A percentile compares a stretch with the other conserved stretches of the same genome.
Conservation (phyloP, 2,113 vertebrate species). For the Xenopus tropicalis region DNA sequence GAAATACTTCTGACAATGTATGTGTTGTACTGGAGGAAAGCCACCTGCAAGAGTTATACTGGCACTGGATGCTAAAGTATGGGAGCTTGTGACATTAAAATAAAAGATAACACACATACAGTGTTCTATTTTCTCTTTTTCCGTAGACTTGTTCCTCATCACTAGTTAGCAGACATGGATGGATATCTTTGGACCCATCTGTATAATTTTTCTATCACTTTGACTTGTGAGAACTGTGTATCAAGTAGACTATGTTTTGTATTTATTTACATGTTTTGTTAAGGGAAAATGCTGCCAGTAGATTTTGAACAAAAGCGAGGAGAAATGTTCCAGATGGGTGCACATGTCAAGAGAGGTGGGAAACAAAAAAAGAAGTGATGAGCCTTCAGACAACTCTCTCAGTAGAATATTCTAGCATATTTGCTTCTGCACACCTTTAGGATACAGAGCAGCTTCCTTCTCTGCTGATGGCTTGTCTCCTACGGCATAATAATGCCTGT, state of each 20-base stretch:
- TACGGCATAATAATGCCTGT: neutral
- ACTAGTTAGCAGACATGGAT: too few relatives aligned
- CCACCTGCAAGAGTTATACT: too few relatives aligned
- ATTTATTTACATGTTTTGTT: constrained; percentile 28
- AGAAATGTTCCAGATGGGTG: constrained; percentile 34
- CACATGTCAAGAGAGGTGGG: constrained; percentile 36
- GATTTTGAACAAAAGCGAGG: constrained; percentile 9
- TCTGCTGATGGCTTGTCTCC: constrained; percentile 19
- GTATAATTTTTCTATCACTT: neutral
- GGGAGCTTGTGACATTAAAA: too few relatives aligned
- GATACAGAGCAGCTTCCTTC: constrained; percentile 15
- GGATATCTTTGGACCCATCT: too few relatives aligned
- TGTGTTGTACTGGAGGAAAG: too few relatives aligned
- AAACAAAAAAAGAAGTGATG: constrained; percentile 15
- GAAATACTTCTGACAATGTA: too few relatives aligned
- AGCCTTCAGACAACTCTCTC: constrained; percentile 30
- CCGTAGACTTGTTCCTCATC: too few relatives aligned
- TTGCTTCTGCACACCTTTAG: constrained; percentile 4
- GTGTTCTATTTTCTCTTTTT: too few relatives aligned
- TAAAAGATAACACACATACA: too few relatives aligned
- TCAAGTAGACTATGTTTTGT: neutral
- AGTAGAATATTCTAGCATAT: constrained; percentile 21
- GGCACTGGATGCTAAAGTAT: too few relatives aligned
- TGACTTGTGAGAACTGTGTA: constrained; percentile 1
- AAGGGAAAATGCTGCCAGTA: constrained; percentile 13